Evolutionary conservation across 2,888 invertebrate species (phyloP), one percentile per base, ranked within the genome.

Genomic region (Lithophane ornitopus): DNA sequence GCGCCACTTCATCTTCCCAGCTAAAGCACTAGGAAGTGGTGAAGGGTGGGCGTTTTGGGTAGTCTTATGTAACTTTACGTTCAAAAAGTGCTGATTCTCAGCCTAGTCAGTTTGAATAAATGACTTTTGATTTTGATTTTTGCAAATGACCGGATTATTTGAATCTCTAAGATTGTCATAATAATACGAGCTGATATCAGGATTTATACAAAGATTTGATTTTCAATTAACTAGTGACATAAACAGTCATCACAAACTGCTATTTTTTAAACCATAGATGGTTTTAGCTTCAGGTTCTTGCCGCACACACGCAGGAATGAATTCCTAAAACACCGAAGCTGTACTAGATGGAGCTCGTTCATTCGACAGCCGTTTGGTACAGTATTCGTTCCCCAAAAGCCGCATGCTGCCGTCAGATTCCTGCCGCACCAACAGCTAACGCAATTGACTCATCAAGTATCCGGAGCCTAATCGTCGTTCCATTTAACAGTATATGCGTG

Each of bases 391-490:
- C 49, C 0, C 12, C 59, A 61, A 61, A 76, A 86, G 66, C 77
- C 75, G 70, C 75, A 85, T 39, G 67, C 78, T 67, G 14, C 70
- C 81, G 72, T 73, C 85, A 74, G 76, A 86, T 76, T 78, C 67
- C 61, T 65, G 65, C 56, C 61, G 73, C 59, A 61, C 39, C 54
- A 81, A 66, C 70, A 73, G 73, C 66, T 78, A 72, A 84, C 68
- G 76, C 82, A 79, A 85, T 85, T 79, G 85, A 80, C 80, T 87
- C 85, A 80, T 85, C 80, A 77, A 86, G 75, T 81, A 84, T 74
- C 74, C 61, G 58, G 74, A 75, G 76, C 66, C 62, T 78, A 87
- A 87, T 82, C 49, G 86, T 58, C 41, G 82, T 68, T 73, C 68
- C 70, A 63, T 69, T 76, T 52, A 66, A 63, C 85, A 71, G 74